A percentile compares a stretch with the other conserved stretches of the same genome.
Conservation (phyloP, 2,113 vertebrate species). For the Globicephala melas region DNA sequence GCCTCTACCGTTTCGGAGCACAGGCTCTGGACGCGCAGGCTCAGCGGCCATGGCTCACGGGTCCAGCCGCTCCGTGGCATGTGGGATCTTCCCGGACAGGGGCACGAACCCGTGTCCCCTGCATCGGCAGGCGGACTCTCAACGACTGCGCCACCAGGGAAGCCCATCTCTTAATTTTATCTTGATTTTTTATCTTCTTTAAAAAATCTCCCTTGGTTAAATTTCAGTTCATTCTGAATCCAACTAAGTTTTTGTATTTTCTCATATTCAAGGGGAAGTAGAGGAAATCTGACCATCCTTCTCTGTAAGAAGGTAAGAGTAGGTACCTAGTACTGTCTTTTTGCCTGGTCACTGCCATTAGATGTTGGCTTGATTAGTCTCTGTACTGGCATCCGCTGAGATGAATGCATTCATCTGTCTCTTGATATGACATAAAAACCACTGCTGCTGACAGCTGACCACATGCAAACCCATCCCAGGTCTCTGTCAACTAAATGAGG, state of each 20-base stretch:
- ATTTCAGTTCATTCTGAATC: conserved; percentile 9
- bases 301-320: too few relatives aligned
- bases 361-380: background rate
- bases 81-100: too few relatives aligned
- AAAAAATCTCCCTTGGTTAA: background rate
- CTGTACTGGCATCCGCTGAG: background rate
- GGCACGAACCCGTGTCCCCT: too few relatives aligned
- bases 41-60: too few relatives aligned
- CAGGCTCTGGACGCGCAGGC: too few relatives aligned
- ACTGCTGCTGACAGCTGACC: background rate
- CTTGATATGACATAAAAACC: background rate
- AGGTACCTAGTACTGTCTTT: background rate
- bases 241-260: background rate
- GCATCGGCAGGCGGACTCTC: too few relatives aligned
- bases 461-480: rapidly evolving
- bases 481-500: background rate
- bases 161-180: background rate
- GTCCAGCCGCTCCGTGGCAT: too few relatives aligned
- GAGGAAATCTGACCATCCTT: background rate
- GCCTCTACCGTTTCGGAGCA: too few relatives aligned
- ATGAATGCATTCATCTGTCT: background rate
- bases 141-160: too few relatives aligned
- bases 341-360: background rate
- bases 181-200: conserved; percentile 19
- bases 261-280: background rate